Conservation (phyloP, 2,888 invertebrate genomes). For the Meganola albula region DNA sequence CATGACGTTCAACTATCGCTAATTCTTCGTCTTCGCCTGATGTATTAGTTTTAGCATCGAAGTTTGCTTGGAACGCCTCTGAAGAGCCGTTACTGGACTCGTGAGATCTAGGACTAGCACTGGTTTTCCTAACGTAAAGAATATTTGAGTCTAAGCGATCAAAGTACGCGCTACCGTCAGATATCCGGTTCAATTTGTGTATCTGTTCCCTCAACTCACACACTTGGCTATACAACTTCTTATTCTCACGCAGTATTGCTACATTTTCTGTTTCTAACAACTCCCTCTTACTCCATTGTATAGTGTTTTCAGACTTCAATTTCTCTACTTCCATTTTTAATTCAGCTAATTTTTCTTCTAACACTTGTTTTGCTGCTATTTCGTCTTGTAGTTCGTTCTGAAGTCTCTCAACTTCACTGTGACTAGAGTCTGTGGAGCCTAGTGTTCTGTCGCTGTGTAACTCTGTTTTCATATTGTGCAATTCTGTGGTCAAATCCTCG, state of each 20-base stretch:
- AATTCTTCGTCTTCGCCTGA: slow-evolving; percentile 68
- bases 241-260: slow-evolving; percentile 91
- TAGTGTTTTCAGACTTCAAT: slow-evolving; percentile 93
- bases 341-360: slow-evolving; percentile 66
- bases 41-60: slow-evolving; percentile 61
- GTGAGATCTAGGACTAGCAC: slow-evolving; percentile 62
- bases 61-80: slow-evolving; percentile 57
- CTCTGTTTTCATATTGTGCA: slow-evolving; percentile 61
- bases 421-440: slow-evolving; percentile 68
- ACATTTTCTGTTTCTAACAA: slow-evolving; percentile 93
- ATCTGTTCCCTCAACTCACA: slow-evolving; percentile 68
- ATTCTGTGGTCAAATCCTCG: slow-evolving; percentile 55
- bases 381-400: slow-evolving; percentile 71
- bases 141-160: slow-evolving; percentile 57
- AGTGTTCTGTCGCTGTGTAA: slow-evolving; percentile 59
- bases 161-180: slow-evolving; percentile 58
- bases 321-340: slow-evolving; percentile 83
- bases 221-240: slow-evolving; percentile 81
- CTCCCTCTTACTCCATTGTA: slow-evolving; percentile 95
- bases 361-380: slow-evolving; percentile 64
- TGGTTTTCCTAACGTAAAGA: slow-evolving; percentile 59
- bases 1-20: slow-evolving; percentile 59
- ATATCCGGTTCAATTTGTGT: slow-evolving; percentile 66
- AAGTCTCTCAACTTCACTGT: slow-evolving; percentile 64
- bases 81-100: slow-evolving; percentile 68